These are phyloP conservation scores for Stratiolaelaps scimitus DNA, from an alignment of 1,140 invertebrate species.

Conservation along the genomic window DNA sequence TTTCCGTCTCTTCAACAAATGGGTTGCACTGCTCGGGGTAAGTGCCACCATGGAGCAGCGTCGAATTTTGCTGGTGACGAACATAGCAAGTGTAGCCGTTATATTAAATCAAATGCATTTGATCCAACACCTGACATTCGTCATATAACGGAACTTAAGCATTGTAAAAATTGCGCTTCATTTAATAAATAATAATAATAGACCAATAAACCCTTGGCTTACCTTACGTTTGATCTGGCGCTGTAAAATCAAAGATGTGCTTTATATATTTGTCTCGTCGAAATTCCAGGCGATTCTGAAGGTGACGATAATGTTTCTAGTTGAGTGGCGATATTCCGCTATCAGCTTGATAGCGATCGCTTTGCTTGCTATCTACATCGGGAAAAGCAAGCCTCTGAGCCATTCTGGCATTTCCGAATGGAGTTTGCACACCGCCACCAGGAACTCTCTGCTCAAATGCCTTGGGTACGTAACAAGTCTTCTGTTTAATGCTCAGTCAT, in stretches of 20 bases:
- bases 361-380: slow-evolving; percentile 81
- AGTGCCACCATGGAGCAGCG: slow-evolving; percentile 41
- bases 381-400: slow-evolving; percentile 79
- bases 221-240: slow-evolving; percentile 6
- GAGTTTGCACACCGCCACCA: slow-evolving; percentile 68
- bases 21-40: slow-evolving; percentile 78
- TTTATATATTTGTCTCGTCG: background rate
- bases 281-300: slow-evolving; percentile 60
- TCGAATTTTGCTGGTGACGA: background rate
- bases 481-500: too few species aligned
- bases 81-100: too few species aligned
- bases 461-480: slow-evolving; percentile 53
- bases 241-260: background rate
- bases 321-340: slow-evolving; percentile 80
- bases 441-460: slow-evolving; percentile 55
- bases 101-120: too few species aligned
- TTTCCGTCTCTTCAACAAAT: slow-evolving; percentile 76
- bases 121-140: too few species aligned
- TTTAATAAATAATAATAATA: too few species aligned
- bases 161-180: background rate
- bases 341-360: slow-evolving; percentile 64
- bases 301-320: slow-evolving; percentile 75
- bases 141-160: too few species aligned
- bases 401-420: slow-evolving; percentile 84
- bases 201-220: too few species aligned